Percentiles rank a stretch among this genome's conserved stretches.
These are phyloP conservation scores for Felis catus DNA, from an alignment of 2,113 vertebrate genomes.

Conservation along the genomic window F.catus_Fca126_mat1.0 CM031423.1:50422501-50423000, in stretches of 20 bases:
- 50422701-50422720: neutral
- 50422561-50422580: neutral
- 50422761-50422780: neutral
- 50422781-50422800: neutral
- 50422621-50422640: neutral
- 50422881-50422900: too few species aligned
- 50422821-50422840: neutral
- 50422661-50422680: neutral
- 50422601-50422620: conserved; percentile 7
- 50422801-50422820: neutral
- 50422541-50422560: neutral
- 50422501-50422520: neutral
- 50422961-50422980: too few species aligned
- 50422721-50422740: neutral
- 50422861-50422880: too few species aligned
- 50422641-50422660: neutral
- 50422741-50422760: neutral
- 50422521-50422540: neutral
- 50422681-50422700: neutral
- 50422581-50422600: neutral
- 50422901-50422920: too few species aligned
- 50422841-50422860: neutral
- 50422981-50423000: too few species aligned
- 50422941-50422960: too few species aligned
- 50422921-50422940: too few species aligned